These are phyloP conservation scores for Hycleus phaleratus DNA, from an alignment of 1,140 invertebrate species.

Conservation along the genomic window DNA sequence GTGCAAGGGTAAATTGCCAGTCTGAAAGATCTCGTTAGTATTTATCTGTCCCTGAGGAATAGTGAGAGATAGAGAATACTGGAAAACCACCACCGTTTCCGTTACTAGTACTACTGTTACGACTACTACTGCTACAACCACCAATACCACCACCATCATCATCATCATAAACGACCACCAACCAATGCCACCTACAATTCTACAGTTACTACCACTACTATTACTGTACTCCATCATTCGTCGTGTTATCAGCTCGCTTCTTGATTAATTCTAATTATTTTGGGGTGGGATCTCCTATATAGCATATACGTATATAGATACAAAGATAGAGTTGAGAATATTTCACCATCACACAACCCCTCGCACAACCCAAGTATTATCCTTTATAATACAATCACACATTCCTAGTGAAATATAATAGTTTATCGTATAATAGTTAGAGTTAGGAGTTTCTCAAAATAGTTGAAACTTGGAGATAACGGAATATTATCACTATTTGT, in stretches of 20 bases:
- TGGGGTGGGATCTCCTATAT: neutral
- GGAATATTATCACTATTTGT: no score
- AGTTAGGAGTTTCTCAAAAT: no score
- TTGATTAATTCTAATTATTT: conserved; percentile 36
- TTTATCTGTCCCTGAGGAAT: conserved; percentile 34
- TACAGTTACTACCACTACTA: conserved; percentile 4
- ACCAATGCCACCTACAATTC: neutral
- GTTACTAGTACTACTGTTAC: conserved; percentile 3
- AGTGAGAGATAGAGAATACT: conserved; percentile 5
- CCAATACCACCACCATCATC: neutral
- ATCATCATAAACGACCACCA: no score
- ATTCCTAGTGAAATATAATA: no score
- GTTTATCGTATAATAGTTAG: no score
- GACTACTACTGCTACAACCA: conserved; percentile 5
- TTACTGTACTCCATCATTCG: conserved; percentile 28
- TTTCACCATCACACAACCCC: no score
- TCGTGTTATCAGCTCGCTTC: conserved; percentile 28
- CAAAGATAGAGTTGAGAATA: neutral
- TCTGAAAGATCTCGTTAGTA: conserved; percentile 37
- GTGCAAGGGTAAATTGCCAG: conserved; percentile 32
- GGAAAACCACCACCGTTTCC: conserved; percentile 7
- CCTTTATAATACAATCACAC: no score
- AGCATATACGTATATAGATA: no score
- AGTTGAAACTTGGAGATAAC: no score
- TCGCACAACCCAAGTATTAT: no score